These are phyloP conservation scores for Sylvicola cinctus DNA, from an alignment of 2,888 invertebrate species.

Conservation along the genomic window DNA sequence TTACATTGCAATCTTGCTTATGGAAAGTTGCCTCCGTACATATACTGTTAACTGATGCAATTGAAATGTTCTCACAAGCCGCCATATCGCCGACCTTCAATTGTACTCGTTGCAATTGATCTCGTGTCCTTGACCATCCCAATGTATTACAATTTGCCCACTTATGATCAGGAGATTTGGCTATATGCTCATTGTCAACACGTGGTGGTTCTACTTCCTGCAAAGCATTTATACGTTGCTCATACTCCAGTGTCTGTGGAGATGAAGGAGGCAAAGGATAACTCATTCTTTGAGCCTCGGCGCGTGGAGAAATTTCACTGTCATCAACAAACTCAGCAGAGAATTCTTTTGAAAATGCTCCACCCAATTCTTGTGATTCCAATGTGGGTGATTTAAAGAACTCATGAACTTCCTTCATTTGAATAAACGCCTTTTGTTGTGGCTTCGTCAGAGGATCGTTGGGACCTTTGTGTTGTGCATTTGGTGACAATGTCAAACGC, in stretches of 20 bases:
- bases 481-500: constrained; percentile 9
- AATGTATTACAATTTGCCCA: constrained; percentile 55
- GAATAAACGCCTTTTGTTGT: constrained; percentile 4
- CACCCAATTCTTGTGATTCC: constrained; percentile 6
- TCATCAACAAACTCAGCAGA: constrained; percentile 3
- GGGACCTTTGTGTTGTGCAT: not conserved
- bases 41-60: constrained; percentile 60
- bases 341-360: not conserved
- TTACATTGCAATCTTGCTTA: constrained; percentile 64
- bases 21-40: constrained; percentile 65
- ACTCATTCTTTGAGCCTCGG: constrained; percentile 11
- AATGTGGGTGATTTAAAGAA: constrained; percentile 19
- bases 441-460: not conserved
- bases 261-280: constrained; percentile 21
- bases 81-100: constrained; percentile 56
- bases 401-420: constrained; percentile 19
- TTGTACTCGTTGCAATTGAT: constrained; percentile 62
- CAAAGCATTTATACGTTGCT: constrained; percentile 6
- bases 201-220: not conserved
- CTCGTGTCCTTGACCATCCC: constrained; percentile 70
- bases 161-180: no score
- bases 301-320: not conserved
- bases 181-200: not conserved
- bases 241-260: constrained; percentile 19
- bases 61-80: constrained; percentile 67